A percentile compares a stretch with the other conserved stretches of the same genome.
phyloP scores from a whole-genome alignment of 2,888 invertebrate genomes.

The Lochmaea capreae region DNA sequence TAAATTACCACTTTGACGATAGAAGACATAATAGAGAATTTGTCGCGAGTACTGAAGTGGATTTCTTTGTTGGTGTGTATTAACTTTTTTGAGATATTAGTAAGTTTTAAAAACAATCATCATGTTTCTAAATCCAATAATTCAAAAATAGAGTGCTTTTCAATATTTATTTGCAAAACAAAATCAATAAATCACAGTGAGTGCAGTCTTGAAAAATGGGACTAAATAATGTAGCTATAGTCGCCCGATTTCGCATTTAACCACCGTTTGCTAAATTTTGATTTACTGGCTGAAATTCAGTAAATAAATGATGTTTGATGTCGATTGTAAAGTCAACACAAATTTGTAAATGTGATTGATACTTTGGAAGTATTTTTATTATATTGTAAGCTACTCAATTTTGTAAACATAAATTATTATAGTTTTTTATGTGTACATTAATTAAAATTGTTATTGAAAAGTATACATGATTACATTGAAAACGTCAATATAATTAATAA shows the following conservation, averaged over 20 bases:
- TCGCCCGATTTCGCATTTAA: neutral
- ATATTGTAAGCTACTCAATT: neutral
- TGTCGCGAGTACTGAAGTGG: too few relatives aligned
- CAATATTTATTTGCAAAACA: neutral
- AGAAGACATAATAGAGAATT: too few relatives aligned
- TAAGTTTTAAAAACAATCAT: too few relatives aligned
- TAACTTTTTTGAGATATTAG: too few relatives aligned
- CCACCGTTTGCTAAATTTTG: neutral
- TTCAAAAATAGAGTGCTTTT: neutral
- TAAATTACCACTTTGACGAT: too few relatives aligned
- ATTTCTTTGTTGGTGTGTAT: too few relatives aligned
- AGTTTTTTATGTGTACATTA: neutral
- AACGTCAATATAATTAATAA: neutral
- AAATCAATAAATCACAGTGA: too few relatives aligned
- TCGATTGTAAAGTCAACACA: neutral
- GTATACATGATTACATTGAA: neutral
- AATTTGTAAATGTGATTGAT: neutral
- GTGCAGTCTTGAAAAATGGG: neutral
- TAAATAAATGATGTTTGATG: neutral
- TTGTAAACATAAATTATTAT: neutral
- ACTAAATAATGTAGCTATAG: slow-evolving; percentile 1
- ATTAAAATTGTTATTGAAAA: neutral
- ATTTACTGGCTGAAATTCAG: neutral
- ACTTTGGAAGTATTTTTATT: neutral
- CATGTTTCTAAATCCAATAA: neutral